Conservation (phyloP, 1,140 invertebrate species). For the Vanessa tameamea region DNA sequence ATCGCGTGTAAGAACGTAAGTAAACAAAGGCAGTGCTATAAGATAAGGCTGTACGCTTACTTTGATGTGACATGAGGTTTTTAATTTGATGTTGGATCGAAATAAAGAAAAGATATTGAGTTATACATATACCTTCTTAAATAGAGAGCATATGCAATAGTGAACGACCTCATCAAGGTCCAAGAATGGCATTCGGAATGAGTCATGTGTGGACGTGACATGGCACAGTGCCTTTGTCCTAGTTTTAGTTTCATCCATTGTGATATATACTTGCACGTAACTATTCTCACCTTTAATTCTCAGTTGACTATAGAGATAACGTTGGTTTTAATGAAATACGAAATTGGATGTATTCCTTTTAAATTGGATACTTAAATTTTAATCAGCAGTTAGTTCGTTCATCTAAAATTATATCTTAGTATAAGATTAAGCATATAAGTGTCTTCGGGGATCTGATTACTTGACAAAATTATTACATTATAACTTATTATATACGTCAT, state of each 20-base stretch:
- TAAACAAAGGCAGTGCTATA: slow-evolving; percentile 41
- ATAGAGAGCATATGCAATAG: slow-evolving; percentile 10
- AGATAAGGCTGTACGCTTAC: slow-evolving; percentile 26
- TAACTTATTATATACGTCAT: too few species aligned
- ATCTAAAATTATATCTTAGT: background rate
- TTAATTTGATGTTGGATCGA: slow-evolving; percentile 45
- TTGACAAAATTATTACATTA: too few species aligned
- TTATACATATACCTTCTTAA: slow-evolving; percentile 29
- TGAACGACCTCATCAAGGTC: slow-evolving; percentile 49
- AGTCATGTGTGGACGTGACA: slow-evolving; percentile 53
- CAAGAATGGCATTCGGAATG: slow-evolving; percentile 49
- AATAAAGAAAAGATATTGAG: slow-evolving; percentile 41
- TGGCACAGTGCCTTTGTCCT: slow-evolving; percentile 42
- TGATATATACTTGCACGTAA: background rate
- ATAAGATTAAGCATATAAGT: background rate
- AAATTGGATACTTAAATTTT: slow-evolving; percentile 3
- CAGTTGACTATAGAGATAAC: slow-evolving; percentile 3
- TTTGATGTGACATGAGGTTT: slow-evolving; percentile 31
- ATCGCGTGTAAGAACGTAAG: slow-evolving; percentile 54
- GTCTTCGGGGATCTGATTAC: too few species aligned
- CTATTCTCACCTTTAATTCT: slow-evolving; percentile 9
- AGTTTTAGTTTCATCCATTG: slow-evolving; percentile 22
- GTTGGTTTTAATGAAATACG: background rate
- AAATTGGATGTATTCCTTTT: slow-evolving; percentile 4
- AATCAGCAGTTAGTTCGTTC: background rate